Percentiles rank a stretch among this genome's conserved stretches.
These are phyloP conservation scores for Trichechus manatus DNA, from an alignment of 2,113 vertebrate genomes.

Conservation along the genomic window DNA sequence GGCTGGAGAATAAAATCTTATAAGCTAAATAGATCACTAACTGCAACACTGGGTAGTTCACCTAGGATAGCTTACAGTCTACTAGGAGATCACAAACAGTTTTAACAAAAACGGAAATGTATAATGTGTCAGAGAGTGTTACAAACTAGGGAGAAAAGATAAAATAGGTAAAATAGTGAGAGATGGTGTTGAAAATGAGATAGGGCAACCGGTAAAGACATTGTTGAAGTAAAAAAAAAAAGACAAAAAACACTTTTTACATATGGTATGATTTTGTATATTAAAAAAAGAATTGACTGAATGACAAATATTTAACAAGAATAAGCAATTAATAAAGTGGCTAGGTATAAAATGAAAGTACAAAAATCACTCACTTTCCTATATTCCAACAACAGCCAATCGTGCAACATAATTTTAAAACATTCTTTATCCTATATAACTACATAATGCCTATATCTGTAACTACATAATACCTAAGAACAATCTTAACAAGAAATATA, in stretches of 20 bases:
- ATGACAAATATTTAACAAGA: constrained; percentile 27
- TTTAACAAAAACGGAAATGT: neutral
- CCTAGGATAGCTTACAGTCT: neutral
- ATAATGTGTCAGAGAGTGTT: neutral
- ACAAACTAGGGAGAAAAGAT: neutral
- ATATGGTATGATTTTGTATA: neutral
- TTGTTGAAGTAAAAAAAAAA: neutral
- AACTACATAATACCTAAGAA: neutral
- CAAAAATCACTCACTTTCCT: constrained; percentile 18
- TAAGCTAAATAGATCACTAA: neutral
- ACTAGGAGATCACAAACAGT: neutral
- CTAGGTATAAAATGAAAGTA: too few relatives aligned
- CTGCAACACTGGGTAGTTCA: neutral
- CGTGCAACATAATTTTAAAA: constrained; percentile 50
- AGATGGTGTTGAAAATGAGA: neutral
- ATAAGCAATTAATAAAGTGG: neutral
- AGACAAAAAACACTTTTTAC: neutral
- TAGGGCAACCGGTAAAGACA: neutral
- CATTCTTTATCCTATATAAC: neutral
- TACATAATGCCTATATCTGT: too few relatives aligned
- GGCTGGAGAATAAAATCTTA: neutral
- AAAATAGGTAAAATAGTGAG: neutral
- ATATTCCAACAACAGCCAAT: neutral
- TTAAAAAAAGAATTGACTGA: neutral
- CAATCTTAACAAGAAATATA: neutral